Evolutionary conservation across 2,797 vertebrate genomes (phyloP), one percentile per base, ranked within the genome.

Genomic region (Tiaroga cobitis): DNA sequence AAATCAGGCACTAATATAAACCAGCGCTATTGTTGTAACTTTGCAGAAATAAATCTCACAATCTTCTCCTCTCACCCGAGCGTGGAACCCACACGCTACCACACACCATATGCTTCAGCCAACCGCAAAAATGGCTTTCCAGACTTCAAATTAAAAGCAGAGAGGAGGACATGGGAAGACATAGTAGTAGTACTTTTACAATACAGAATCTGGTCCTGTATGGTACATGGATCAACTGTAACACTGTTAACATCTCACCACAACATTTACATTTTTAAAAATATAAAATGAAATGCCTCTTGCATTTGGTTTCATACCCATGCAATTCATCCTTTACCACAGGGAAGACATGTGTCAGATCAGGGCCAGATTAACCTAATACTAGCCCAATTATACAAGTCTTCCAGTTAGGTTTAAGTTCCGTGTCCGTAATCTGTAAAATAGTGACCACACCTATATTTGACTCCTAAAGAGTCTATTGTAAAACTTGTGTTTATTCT

Each of bases 111-210:
- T 94, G 94, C 92, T 93, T 91, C 90, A 88, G 92, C 91, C 90
- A 90, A 94, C 94, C 91, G 88, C 94, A 93, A 75, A 94, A 94
- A 93, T 91, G 83, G 90, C 89, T 92, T 90, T 90, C 88, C 90
- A 92, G 88, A 83, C 39, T 89, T 89, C 85, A 94, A 94, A 95
- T 94, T 94, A 90, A 93, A 95, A 94, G 91, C 94, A 95, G 94
- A 90, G 92, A 91, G 87, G 88, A 89, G 91, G 91, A 92, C 69
- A 69, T 41, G 63, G 21, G 29, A 65, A 86, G 41, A 74, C 74
- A 76, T 19, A 19, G 76, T 56, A 24, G 43, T 82, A 18, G 43
- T 82, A 90, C 91, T 92, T 94, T 93, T 91, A 91, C 87, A 72
- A 86, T 70, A 18, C 43, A 82, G n/a, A 82, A 73, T 43, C 18